A percentile compares a stretch with the other conserved stretches of the same genome.
Conservation (phyloP, 2,113 vertebrate species). For the Nyctibius bracteatus region DNA sequence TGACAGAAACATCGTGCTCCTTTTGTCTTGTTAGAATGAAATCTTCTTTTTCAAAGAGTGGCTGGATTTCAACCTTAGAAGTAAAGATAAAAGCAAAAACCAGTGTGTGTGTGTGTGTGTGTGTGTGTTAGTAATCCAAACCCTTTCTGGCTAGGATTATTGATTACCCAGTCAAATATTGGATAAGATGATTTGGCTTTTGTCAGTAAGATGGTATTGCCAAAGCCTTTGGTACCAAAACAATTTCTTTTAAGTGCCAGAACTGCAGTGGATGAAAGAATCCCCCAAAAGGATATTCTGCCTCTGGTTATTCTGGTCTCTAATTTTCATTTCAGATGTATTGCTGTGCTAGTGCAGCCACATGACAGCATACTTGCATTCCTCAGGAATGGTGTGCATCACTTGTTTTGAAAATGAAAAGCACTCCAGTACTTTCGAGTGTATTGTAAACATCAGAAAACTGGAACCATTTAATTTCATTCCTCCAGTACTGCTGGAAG, state of each 20-base stretch:
- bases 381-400: not conserved
- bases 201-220: not conserved
- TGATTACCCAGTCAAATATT: not conserved
- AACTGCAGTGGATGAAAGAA: not conserved
- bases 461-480: not conserved
- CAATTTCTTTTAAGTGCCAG: not conserved
- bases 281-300: not conserved
- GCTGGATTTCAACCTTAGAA: slow-evolving; percentile 38
- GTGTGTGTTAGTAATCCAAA: slow-evolving; percentile 12
- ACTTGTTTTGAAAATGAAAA: not conserved
- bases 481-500: not conserved
- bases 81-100: slow-evolving; percentile 29
- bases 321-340: not conserved
- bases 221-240: not conserved
- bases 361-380: not conserved
- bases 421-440: not conserved
- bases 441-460: slow-evolving; percentile 26
- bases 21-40: slow-evolving; percentile 52
- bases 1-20: not conserved
- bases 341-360: not conserved
- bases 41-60: not conserved
- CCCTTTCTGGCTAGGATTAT: not conserved
- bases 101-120: not conserved
- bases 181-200: not conserved
- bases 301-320: not conserved